phyloP scores from a whole-genome alignment of 2,888 invertebrate genomes.

The Andrena minutula region DNA sequence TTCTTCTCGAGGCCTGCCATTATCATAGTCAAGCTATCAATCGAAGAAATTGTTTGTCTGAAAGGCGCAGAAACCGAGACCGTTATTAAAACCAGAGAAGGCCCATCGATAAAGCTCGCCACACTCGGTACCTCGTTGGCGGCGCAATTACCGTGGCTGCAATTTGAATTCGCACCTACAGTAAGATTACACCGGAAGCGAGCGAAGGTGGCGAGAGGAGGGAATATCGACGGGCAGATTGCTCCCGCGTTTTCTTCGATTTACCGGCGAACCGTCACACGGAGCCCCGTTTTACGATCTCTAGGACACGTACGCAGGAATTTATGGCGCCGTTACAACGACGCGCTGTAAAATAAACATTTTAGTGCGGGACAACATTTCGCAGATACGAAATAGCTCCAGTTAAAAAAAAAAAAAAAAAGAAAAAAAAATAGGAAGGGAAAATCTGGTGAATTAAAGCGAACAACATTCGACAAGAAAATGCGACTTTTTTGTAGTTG shows the following conservation, averaged over 20 bases:
- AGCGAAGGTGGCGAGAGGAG: conserved; percentile 24
- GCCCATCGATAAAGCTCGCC: conserved; percentile 35
- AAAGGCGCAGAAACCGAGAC: background rate
- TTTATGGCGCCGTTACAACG: conserved; percentile 46
- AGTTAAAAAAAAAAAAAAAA: too few species aligned
- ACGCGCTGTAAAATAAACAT: conserved; percentile 48
- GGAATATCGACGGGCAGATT: conserved; percentile 67
- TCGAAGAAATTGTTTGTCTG: background rate
- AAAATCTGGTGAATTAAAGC: background rate
- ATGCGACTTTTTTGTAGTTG: background rate
- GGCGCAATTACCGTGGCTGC: conserved; percentile 55
- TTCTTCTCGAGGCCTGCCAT: background rate
- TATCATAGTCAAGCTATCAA: background rate
- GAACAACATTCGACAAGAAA: too few species aligned
- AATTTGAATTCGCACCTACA: conserved; percentile 42
- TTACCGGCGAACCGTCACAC: conserved; percentile 37
- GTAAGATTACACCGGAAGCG: conserved; percentile 45
- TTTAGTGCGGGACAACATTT: conserved; percentile 31
- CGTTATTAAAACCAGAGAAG: conserved; percentile 31
- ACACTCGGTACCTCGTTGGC: conserved; percentile 23
- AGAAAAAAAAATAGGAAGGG: too few species aligned
- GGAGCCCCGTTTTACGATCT: conserved; percentile 48
- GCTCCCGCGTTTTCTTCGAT: conserved; percentile 57
- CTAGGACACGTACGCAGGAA: conserved; percentile 34
- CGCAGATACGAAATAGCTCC: background rate